Evolutionary conservation across 2,888 invertebrate genomes (phyloP), one percentile per base, ranked within the genome.

Genomic region (Tetheella fluctuosa): DNA sequence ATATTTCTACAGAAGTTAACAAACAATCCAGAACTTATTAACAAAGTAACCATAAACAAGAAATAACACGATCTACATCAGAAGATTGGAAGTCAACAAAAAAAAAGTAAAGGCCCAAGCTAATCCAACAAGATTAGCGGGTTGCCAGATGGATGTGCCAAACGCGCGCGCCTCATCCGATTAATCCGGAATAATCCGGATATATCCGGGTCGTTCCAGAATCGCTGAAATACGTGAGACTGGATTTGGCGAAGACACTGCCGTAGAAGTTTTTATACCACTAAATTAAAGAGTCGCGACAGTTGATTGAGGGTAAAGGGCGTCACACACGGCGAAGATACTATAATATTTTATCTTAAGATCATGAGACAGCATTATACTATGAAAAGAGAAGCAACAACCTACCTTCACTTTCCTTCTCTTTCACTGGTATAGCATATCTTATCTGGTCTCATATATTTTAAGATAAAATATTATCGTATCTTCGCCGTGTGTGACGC

Each of bases 141-240:
- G 59, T 68, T 64, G 61, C 66, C 66, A 64, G 42, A 52, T 53
- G 60, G 25, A 53, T 39, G 60, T 58, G 73, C 56, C 69, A 63
- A 58, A 59, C 67, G 65, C 68, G 67, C 69, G 72, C 68, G 64
- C 66, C 71, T 71, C 62, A 37, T 67, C 65, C 66, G 65, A 65
- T 69, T 77, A 76, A 77, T 72, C 77, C 70, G 70, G 66, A 69
- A 70, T 69, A 73, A 70, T 64, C 70, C 69, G 64, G 54, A 59
- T 62, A 59, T 63, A 67, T 68, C 68, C 67, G 65, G 67, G 68
- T 64, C 67, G 74, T 71, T 70, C 73, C 67, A 69, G 70, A 63
- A 63, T 73, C 74, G 68, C 59, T 65, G 58, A 64, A 42, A 42
- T 42, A 42, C 42, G 42, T 42, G 42, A 42, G 6, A 39, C 23